A percentile compares a stretch with the other conserved stretches of the same genome.
Evolutionary conservation across 2,113 vertebrate species (phyloP).

Genomic region (Microcebus jonahi): DNA sequence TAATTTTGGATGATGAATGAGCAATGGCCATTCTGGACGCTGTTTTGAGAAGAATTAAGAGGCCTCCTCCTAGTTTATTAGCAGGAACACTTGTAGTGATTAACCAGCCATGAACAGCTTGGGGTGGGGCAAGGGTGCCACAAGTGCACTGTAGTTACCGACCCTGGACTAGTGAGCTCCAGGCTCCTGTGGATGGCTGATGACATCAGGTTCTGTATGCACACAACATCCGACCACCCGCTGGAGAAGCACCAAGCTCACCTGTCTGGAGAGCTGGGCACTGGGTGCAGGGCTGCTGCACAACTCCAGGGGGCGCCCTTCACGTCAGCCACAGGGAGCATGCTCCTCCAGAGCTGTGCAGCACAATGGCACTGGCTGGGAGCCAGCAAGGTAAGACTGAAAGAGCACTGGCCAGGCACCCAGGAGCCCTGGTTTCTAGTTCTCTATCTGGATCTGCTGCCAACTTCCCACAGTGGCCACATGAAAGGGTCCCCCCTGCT

Average conservation of each 20-base stretch:
- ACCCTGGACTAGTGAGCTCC: not conserved
- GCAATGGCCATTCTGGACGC: not conserved
- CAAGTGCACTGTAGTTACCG: rapidly evolving
- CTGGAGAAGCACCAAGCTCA: not conserved
- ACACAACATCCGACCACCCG: not conserved
- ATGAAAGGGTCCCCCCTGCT: no score
- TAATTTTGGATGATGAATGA: not conserved
- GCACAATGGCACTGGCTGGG: not conserved
- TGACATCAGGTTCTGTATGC: not conserved
- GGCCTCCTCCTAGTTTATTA: not conserved
- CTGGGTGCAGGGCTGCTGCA: not conserved
- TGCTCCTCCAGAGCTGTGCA: rapidly evolving
- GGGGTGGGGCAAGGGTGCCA: not conserved
- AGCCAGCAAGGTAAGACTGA: rapidly evolving
- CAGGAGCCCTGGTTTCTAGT: not conserved
- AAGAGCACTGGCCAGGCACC: not conserved
- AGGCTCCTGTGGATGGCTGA: rapidly evolving
- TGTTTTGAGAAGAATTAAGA: not conserved
- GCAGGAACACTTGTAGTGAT: rapidly evolving
- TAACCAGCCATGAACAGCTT: not conserved
- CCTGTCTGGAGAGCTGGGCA: no score
- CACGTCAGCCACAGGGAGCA: rapidly evolving
- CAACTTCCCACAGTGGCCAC: no score
- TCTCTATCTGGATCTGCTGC: rapidly evolving
- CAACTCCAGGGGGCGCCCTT: not conserved